phyloP scores from a whole-genome alignment of 2,113 vertebrate genomes.

The Anarhynchus alexandrinus region DNA sequence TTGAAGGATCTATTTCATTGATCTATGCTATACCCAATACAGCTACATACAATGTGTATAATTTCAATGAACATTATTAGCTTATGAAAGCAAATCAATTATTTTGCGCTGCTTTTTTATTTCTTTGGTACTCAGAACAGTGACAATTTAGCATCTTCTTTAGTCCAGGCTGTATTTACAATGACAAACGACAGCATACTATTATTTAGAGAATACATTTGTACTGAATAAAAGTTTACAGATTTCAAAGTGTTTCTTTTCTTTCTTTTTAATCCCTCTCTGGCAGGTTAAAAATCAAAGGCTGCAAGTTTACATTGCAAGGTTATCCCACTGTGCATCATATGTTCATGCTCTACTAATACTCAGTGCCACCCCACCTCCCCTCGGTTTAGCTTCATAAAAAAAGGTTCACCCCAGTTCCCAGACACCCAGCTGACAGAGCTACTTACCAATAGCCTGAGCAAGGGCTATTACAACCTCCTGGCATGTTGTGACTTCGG shows the following conservation, averaged over 20 bases:
- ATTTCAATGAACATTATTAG: not conserved
- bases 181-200: not conserved
- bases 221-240: not conserved
- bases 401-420: not conserved
- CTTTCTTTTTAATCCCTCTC: not conserved
- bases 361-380: not conserved
- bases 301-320: not conserved
- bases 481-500: slow-evolving; percentile 96
- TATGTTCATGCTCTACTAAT: not conserved
- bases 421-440: not conserved
- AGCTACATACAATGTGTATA: not conserved
- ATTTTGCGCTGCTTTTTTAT: not conserved
- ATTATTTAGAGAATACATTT: not conserved
- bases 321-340: not conserved
- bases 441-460: slow-evolving; percentile 91
- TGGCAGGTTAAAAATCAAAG: not conserved
- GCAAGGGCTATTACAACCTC: slow-evolving; percentile 99
- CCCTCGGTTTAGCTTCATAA: not conserved
- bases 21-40: not conserved
- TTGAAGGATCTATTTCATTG: not conserved
- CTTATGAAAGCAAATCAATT: not conserved
- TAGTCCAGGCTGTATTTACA: not conserved
- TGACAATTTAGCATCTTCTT: not conserved
- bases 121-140: not conserved
- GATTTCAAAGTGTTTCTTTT: not conserved